Base-by-base conservation (phyloP, 1,140 invertebrate species). In the Ceratitis capitata region DNA sequence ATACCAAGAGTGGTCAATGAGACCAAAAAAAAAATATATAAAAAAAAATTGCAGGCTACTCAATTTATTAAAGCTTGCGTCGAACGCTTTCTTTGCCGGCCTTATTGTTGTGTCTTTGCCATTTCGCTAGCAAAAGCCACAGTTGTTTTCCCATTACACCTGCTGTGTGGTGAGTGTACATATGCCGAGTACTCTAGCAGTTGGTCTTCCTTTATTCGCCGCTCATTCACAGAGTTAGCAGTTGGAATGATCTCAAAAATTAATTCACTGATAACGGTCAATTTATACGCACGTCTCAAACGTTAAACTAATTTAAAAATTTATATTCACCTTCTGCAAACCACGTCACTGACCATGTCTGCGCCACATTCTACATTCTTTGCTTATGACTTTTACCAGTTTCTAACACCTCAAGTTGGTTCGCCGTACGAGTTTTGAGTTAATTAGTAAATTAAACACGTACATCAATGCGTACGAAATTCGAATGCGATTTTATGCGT, bases 261-360 rank as follows among this genome's bases (percentile, higher is more conserved):
- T 78, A 7, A 45, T 26, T 78, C 29, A 23, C 82, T 47, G 82
- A 83, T 83, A 83, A 83, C 82, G 82, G 82, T 83, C 47, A 53
- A 51, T 83, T 83, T 83, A 83, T 83, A 29, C 49, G 42, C 82
- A 83, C 42, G 78, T 82, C 16, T 56, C 26, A 42, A 83, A 58
- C 49, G n/a, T 47, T 23, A 78, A 78, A 45, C 69, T 78, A 78
- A 78, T 78, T 47, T 3, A 78, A 42, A 10, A 10, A 32, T 32
- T 83, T 49, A 23, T 16, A 12, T 19, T 83, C 32, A n/a, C 4
- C 10, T 51, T 51, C 19, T 7, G 7, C 39, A 7, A 23, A 5
- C 69, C 7, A 23, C 69, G 16, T 78, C 35, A n/a, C 51, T 56
- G 14, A n/a, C 23, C 51, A n/a, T 56, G 23, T 42, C n/a, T 14